Evolutionary conservation across 2,888 invertebrate species (phyloP).

Genomic region (Eudemis profundana): DNA sequence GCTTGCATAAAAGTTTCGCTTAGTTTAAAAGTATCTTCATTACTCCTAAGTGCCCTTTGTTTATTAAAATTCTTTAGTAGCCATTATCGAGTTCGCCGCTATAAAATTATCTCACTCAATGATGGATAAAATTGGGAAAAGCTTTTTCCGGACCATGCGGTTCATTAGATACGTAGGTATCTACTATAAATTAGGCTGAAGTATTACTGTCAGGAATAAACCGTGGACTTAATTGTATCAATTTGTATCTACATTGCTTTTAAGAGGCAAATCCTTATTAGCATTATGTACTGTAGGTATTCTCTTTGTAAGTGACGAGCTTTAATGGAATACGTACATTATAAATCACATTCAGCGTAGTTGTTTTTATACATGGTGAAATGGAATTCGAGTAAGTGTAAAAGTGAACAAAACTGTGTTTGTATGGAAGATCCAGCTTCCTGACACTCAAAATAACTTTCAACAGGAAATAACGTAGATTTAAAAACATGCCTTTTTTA

Average conservation of each 20-base stretch:
- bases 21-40: slow-evolving; percentile 21
- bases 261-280: neutral
- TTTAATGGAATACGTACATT: slow-evolving; percentile 4
- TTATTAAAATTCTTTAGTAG: slow-evolving; percentile 14
- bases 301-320: slow-evolving; percentile 26
- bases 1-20: slow-evolving; percentile 26
- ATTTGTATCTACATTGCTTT: neutral
- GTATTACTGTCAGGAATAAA: too few species aligned
- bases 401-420: neutral
- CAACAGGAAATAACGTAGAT: too few species aligned
- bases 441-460: neutral
- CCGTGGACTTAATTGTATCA: too few species aligned
- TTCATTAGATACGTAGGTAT: too few species aligned
- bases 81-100: neutral
- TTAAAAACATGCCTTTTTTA: too few species aligned
- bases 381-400: too few species aligned
- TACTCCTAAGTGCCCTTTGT: slow-evolving; percentile 11
- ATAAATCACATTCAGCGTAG: slow-evolving; percentile 9
- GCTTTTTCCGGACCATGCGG: neutral
- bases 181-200: neutral
- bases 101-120: neutral
- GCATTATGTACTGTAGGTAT: slow-evolving; percentile 16
- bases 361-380: too few species aligned
- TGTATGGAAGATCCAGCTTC: neutral
- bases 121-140: neutral